Conservation (phyloP, 1,140 invertebrate species). For the Scylla paramamosain region DNA sequence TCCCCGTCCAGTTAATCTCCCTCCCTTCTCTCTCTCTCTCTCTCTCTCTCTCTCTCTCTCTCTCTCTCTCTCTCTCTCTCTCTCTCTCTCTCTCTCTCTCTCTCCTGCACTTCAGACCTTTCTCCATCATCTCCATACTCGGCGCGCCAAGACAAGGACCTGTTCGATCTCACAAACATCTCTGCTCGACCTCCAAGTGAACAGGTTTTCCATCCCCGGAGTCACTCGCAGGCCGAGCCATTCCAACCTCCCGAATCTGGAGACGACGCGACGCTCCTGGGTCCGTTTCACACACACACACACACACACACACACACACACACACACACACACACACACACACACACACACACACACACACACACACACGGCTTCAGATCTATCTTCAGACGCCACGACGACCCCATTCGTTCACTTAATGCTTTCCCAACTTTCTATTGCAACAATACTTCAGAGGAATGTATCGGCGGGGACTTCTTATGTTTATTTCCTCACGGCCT, state of each 20-base stretch:
- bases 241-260: neutral
- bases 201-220: neutral
- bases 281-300: neutral
- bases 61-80: conserved; percentile 42
- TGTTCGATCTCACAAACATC: neutral
- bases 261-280: no score
- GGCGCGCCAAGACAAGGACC: neutral
- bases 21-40: neutral
- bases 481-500: neutral
- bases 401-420: neutral
- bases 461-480: neutral
- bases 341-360: no score
- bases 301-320: neutral
- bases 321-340: no score
- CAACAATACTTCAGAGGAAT: neutral
- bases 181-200: neutral
- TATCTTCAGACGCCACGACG: neutral
- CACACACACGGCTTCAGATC: no score
- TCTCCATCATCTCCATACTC: neutral
- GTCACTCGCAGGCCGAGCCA: neutral
- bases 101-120: neutral
- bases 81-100: conserved; percentile 29
- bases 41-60: conserved; percentile 48
- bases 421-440: neutral
- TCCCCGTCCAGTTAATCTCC: neutral